Evolutionary conservation across 2,113 vertebrate species (phyloP).

Genomic region (Sciurus niger): DNA sequence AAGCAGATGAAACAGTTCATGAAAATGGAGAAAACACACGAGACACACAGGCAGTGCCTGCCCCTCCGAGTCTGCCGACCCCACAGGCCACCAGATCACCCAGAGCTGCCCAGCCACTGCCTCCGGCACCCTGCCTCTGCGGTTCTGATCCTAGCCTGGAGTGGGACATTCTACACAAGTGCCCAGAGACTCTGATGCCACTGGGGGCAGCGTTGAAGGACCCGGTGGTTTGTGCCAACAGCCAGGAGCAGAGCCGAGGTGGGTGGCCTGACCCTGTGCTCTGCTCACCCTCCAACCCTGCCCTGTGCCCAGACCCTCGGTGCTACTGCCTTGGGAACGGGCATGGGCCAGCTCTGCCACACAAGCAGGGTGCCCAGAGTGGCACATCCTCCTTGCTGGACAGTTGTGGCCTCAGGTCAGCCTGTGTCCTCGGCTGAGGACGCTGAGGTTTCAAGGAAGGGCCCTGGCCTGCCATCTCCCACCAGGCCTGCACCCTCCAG

Average conservation of each 20-base stretch:
- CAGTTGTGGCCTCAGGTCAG: neutral
- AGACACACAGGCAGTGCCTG: fast-evolving
- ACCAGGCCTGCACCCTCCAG: neutral
- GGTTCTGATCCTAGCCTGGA: neutral
- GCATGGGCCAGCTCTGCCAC: neutral
- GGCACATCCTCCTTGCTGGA: neutral
- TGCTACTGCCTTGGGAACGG: no score
- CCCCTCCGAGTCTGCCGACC: neutral
- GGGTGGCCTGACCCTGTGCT: fast-evolving
- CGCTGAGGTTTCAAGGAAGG: fast-evolving
- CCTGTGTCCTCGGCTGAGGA: neutral
- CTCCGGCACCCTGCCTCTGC: neutral
- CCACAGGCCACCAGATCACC: neutral
- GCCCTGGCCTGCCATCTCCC: fast-evolving
- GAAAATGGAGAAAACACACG: neutral
- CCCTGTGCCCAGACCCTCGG: neutral
- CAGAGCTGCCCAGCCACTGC: fast-evolving
- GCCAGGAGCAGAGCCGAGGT: neutral
- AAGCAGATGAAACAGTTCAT: neutral
- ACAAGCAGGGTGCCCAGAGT: no score
- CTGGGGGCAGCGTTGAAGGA: neutral
- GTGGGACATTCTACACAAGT: neutral
- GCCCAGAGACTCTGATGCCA: neutral
- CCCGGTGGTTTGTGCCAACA: neutral
- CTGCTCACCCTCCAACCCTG: no score